Evolutionary conservation across 2,888 invertebrate genomes (phyloP), one percentile per base, ranked within the genome.

Genomic region (Branchipolynoe longqiensis): DNA sequence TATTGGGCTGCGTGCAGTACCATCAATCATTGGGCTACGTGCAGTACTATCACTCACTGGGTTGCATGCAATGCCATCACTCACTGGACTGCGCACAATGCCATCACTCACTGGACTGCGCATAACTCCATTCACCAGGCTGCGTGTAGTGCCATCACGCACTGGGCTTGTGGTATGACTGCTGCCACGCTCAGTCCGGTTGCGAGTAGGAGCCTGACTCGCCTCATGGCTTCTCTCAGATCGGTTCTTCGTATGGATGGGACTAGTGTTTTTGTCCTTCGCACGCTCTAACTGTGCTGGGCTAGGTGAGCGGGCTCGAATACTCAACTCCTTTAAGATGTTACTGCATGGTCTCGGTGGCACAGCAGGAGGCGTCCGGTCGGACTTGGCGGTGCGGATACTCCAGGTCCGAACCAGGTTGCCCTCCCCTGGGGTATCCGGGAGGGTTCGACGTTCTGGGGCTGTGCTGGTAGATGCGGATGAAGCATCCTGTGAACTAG

Each of bases 181-280:
- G n/a, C n/a, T n/a, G 56, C n/a, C 58, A 1, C 82, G 18, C n/a
- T 82, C 82, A 22, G 82, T 38, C 28, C 78, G 41, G 28, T 22
- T 78, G 8, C 8, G 28, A 4, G 41, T 22, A 3, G 33, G 6
- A 4, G 78, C 78, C 1, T 41, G 78, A 25, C 78, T 78, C 3
- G 78, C 48, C 25, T 78, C 78, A 1, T 48, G 78, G 22, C 78
- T 78, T 28, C 78, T 78, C 78, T 78, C 78, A 78, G 78, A 78
- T 41, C 78, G 41, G n/a, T 33, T n/a, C 54, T 78, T 78, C 25
- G 28, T 78, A 48, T 41, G 78, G 28, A 28, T 28, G 6, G 58
- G 58, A n/a, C 69, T 69, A 38, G 69, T 33, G 38, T 38, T 36
- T 3, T 38, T 1, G 36, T 69, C 69, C 12, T 25, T 18, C 0